Evolutionary conservation across 1,140 invertebrate genomes (phyloP), one percentile per base, ranked within the genome.

Genomic region (Tenebrio molitor): DNA sequence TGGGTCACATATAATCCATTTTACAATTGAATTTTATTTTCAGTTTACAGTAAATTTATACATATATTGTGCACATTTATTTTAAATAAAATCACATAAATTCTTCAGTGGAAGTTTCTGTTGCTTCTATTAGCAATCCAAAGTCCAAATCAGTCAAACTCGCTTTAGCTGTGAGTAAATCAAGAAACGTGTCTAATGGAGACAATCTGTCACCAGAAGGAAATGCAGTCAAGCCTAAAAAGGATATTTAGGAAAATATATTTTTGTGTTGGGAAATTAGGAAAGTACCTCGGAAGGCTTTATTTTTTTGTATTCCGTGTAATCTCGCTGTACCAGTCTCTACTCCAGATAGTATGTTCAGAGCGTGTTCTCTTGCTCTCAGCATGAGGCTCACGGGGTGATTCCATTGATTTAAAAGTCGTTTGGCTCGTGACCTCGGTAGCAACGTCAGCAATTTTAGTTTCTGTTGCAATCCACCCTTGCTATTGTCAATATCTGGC

Each of bases 1-100:
- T 99, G 97, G 97, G 90, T 99, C 62, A 98, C 97, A 3, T 98
- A 96, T 82, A 99, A 99, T 89, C 97, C 97, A 58, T 94, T 96
- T 81, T 98, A 97, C 84, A 96, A 96, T 88, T 97, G 86, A 67
- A 29, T 33, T 15, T 33, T n/a, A n/a, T 14, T n/a, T 29, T 29
- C 3, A 29, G 25, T 29, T 29, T 29, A 41, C 36, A 41, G 7
- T 5, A 6, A n/a, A 14, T 41, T n/a, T 46, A 46, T n/a, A 50
- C 44, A 50, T 50, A 7, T 10, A 17, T 1, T 8, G n/a, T 2
- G n/a, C 10, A 46, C 10, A 29, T 41, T 46, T 46, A 46, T 46
- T 17, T 16, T 46, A 46, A 46, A 46, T 17, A 46, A 46, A 46
- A 46, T 46, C 42, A 46, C 42, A 46, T 77, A 77, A 87, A 85